A percentile compares a stretch with the other conserved stretches of the same genome.
These are phyloP conservation scores for Entomyzon cyanotis DNA, from an alignment of 2,113 vertebrate genomes.

Conservation along the genomic window DNA sequence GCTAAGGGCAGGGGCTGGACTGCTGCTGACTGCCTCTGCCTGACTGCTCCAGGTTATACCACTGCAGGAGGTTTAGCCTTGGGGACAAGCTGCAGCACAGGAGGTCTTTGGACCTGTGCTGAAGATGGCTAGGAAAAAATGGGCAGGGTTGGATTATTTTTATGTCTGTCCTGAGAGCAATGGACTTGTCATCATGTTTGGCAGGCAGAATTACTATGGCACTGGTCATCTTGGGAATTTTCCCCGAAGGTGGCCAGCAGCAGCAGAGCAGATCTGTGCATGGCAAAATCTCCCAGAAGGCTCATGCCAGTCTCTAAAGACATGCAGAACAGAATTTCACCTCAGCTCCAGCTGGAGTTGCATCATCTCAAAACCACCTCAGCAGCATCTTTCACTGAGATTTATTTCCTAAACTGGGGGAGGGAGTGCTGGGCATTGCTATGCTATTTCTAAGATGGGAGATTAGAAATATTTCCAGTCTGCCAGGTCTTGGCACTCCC, in stretches of 20 bases:
- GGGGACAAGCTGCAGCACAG: not conserved
- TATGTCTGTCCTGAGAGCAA: not conserved
- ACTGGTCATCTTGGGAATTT: not conserved
- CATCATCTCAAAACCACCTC: not conserved
- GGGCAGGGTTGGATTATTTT: not conserved
- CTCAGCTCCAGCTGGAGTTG: not conserved
- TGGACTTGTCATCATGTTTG: rapidly evolving
- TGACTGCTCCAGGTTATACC: not conserved
- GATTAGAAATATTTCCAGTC: not conserved
- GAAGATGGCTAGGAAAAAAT: not conserved
- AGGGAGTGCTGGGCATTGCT: not conserved
- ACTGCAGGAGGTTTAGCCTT: not conserved
- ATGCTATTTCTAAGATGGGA: not conserved
- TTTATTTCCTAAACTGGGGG: not conserved
- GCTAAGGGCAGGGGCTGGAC: not conserved
- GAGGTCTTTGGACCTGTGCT: not conserved
- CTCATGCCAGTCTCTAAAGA: not conserved
- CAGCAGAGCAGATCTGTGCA: not conserved
- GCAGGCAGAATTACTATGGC: not conserved
- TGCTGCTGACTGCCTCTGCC: not conserved
- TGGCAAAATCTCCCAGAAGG: not conserved
- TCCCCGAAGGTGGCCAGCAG: not conserved
- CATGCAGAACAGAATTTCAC: not conserved
- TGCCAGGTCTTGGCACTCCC: not conserved
- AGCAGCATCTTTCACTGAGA: not conserved